Conservation (phyloP, 2,888 invertebrate genomes). For the Parasteatoda lunata region DNA sequence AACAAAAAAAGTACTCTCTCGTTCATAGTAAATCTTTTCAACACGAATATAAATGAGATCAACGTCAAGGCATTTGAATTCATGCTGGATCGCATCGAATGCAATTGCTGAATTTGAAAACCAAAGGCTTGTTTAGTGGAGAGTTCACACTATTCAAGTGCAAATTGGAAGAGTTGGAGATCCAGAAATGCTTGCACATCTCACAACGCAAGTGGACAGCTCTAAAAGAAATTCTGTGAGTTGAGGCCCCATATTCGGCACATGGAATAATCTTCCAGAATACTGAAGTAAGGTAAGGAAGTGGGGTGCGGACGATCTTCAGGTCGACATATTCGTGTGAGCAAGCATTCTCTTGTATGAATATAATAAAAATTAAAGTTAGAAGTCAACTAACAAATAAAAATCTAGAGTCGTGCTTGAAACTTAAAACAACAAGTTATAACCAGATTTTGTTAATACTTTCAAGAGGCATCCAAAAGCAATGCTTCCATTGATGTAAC, state of each 20-base stretch:
- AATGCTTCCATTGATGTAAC: conserved; percentile 1
- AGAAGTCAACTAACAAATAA: not conserved
- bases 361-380: not conserved
- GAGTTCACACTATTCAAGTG: conserved; percentile 10
- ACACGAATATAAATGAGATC: too few relatives aligned
- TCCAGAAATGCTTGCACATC: not conserved
- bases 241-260: conserved; percentile 1
- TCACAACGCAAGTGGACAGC: conserved; percentile 1
- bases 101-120: conserved; percentile 8
- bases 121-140: conserved; percentile 1
- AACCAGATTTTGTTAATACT: conserved; percentile 7
- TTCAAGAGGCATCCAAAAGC: not conserved
- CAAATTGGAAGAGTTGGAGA: not conserved
- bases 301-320: conserved; percentile 15
- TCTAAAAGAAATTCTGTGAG: conserved; percentile 6
- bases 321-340: not conserved
- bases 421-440: conserved; percentile 4
- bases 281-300: not conserved
- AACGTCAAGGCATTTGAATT: too few relatives aligned
- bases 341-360: conserved; percentile 6
- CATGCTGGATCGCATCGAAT: not conserved
- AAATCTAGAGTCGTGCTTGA: not conserved
- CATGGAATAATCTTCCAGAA: conserved; percentile 22
- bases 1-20: too few relatives aligned
- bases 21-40: too few relatives aligned